Evolutionary conservation across 2,888 invertebrate genomes (phyloP).

Genomic region (Dascillus cervinus): DNA sequence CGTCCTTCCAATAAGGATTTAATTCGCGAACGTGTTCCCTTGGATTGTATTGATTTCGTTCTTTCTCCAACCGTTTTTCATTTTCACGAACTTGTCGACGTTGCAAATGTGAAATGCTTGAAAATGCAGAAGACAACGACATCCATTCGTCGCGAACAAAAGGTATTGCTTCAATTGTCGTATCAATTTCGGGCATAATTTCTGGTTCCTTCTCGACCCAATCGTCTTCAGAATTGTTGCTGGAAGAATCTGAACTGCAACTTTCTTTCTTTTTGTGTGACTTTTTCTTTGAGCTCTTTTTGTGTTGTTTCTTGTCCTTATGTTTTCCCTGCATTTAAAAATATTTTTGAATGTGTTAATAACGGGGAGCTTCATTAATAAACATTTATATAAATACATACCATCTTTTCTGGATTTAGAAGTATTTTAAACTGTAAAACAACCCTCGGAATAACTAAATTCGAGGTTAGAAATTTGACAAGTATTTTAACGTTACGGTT

Average conservation of each 20-base stretch:
- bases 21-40: constrained; percentile 68
- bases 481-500: too few species aligned
- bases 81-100: constrained; percentile 42
- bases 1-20: constrained; percentile 89
- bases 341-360: too few species aligned
- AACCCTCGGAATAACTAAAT: too few species aligned
- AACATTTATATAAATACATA: too few species aligned
- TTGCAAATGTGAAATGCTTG: constrained; percentile 35
- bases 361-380: too few species aligned
- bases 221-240: constrained; percentile 43
- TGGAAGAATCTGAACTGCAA: constrained; percentile 20
- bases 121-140: constrained; percentile 49
- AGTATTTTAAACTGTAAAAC: too few species aligned
- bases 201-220: constrained; percentile 53
- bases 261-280: constrained; percentile 26
- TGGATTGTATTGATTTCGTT: constrained; percentile 58
- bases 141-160: constrained; percentile 69
- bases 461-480: too few species aligned
- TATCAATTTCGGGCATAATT: constrained; percentile 7
- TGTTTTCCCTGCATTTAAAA: constrained; percentile 34
- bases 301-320: constrained; percentile 35
- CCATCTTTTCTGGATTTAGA: too few species aligned
- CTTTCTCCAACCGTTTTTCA: constrained; percentile 46
- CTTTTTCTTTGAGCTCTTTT: constrained; percentile 42
- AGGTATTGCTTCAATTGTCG: constrained; percentile 19